phyloP scores from a whole-genome alignment of 35 echinoderm and acorn worm species.

The Stichopus chloronotus region DNA sequence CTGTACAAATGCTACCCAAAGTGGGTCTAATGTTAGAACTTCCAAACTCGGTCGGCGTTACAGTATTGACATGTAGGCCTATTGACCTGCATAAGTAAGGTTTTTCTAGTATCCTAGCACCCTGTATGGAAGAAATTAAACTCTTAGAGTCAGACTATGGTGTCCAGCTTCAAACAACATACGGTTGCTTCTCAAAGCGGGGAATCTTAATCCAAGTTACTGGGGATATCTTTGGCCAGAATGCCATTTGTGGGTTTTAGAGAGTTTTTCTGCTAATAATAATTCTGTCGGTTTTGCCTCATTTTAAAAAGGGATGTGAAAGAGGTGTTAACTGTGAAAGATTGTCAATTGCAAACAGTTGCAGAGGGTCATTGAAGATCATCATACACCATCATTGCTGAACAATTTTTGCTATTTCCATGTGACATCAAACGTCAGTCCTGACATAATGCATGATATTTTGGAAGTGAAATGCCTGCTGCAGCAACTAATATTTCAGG shows the following conservation, averaged over 20 bases:
- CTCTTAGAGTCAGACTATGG: constrained; percentile 4
- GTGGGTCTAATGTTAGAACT: no score
- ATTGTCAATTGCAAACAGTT: neutral
- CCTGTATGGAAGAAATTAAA: constrained; percentile 27
- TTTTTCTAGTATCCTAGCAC: constrained; percentile 32
- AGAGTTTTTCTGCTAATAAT: constrained; percentile 38
- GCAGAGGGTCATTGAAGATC: neutral
- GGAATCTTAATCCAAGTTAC: constrained; percentile 21
- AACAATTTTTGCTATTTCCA: constrained; percentile 23
- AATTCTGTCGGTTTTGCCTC: constrained; percentile 24
- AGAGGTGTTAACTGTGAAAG: neutral
- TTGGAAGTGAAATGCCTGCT: constrained; percentile 12
- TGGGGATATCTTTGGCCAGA: constrained; percentile 40
- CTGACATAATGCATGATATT: constrained; percentile 35
- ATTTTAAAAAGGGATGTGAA: neutral
- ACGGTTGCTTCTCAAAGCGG: neutral
- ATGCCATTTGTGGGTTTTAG: constrained; percentile 46
- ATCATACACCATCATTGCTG: neutral
- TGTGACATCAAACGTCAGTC: constrained; percentile 6
- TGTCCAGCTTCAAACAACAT: neutral
- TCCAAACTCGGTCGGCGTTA: no score
- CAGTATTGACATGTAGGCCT: no score
- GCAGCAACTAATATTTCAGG: neutral
- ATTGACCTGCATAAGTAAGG: no score
- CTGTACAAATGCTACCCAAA: no score